Base-by-base conservation (phyloP, 23 tunicate genomes). In the Aplidium turbinatum region DNA sequence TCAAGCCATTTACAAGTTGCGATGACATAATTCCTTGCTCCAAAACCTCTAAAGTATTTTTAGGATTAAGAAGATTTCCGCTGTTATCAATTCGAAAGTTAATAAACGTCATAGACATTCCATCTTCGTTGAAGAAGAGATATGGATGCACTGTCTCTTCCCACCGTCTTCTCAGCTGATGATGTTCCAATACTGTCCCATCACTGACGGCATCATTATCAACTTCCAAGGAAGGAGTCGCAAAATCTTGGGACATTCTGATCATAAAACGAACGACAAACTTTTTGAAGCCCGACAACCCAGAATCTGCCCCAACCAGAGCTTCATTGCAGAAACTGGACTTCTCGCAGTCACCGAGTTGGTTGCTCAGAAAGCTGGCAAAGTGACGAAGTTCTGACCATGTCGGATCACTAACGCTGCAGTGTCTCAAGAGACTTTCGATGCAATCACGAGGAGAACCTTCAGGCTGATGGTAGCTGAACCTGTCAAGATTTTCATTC, bases 351-450 rank as follows among this genome's bases (percentile, higher is more conserved):
- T 87, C 70, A 24, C 61, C 50, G 4, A 87, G 72, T 35, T 87
- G 94, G 34, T 21, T 51, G 54, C 66, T 87, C 28, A 87, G 55
- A 70, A 87, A 87, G 28, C 94, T 87, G 16, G 94, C 86, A 79
- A 87, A 87, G 52, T 87, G 94, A 18, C 86, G 61, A n/a, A 80
- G 75, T 48, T 87, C 87, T 16, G 86, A 85, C 94, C 94, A 87
- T 18, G 82, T 70, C 31, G 94, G 94, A 52, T 87, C 72, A 2
- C 47, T 21, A 16, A 79, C 35, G 45, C 79, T 82, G 47, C 82
- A 87, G 46, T 66, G 45, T 19, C 47, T 42, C 34, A 87, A 72
- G 58, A 87, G 40, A 19, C 50, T 42, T 63, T 73, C 20, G 30
- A 80, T 62, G 33, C 81, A 80, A n/a, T 74, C 80, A 33, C 54